These are phyloP conservation scores for Harpalus rubripes DNA, from an alignment of 2,888 invertebrate genomes.

Conservation along the genomic window DNA sequence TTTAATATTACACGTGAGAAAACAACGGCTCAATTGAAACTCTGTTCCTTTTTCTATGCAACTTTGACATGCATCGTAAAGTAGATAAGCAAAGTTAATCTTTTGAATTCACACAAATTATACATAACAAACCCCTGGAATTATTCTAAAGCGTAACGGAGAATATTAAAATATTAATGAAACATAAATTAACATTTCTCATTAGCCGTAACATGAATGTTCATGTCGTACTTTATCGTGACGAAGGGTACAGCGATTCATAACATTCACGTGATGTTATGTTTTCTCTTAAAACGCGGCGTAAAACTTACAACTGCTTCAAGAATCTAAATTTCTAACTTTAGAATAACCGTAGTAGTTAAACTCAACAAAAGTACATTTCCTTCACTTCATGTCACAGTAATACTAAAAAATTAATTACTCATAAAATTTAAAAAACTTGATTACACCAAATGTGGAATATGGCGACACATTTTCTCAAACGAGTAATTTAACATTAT, in stretches of 20 bases:
- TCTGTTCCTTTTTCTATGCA: background rate
- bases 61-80: constrained; percentile 41
- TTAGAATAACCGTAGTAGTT: constrained; percentile 24
- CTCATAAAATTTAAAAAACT: constrained; percentile 22
- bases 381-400: constrained; percentile 5
- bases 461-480: background rate
- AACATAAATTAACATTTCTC: constrained; percentile 64
- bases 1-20: constrained; percentile 41
- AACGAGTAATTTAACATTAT: background rate
- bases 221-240: constrained; percentile 59
- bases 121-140: constrained; percentile 34
- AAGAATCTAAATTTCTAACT: constrained; percentile 31
- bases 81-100: constrained; percentile 46
- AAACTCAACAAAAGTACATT: constrained; percentile 9
- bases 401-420: constrained; percentile 30
- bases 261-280: constrained; percentile 24
- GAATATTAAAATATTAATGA: constrained; percentile 63
- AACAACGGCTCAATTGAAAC: constrained; percentile 33
- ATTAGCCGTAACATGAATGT: constrained; percentile 63
- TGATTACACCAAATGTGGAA: background rate
- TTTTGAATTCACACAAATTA: constrained; percentile 17
- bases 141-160: constrained; percentile 42
- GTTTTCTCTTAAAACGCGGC: constrained; percentile 7
- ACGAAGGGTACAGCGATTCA: constrained; percentile 43
- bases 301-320: constrained; percentile 4